Evolutionary conservation across 2,888 invertebrate genomes (phyloP), one percentile per base, ranked within the genome.

Genomic region (Sarcophaga caerulescens): DNA sequence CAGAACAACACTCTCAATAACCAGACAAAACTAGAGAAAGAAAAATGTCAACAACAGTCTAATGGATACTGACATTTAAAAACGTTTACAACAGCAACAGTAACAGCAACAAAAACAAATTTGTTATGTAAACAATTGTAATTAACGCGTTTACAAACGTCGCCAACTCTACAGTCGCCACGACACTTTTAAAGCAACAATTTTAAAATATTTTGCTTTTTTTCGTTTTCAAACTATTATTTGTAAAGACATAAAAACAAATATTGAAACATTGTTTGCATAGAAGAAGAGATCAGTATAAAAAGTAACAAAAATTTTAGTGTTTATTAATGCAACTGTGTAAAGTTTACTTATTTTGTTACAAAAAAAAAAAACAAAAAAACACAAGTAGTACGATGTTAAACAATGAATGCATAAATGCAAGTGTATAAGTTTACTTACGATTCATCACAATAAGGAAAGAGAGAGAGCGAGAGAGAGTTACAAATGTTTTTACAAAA

Each of bases 121-220:
- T 44, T 19, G 35, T 35, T 35, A 35, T 57, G 60, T 59, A 75
- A 84, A 80, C 84, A 84, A 70, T 70, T 84, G 81, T 84, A 86
- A 86, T 86, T 86, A 86, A 86, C 86, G 86, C 81, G 81, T 84
- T 84, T 62, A 60, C 47, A 57, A 85, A 81, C 75, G 86, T 78
- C 86, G 86, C 86, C 86, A 84, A 81, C 78, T 52, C 5, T 84
- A 75, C 78, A 84, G 86, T 84, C 86, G 86, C 84, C 86, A 52
- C 52, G 52, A 12, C 52, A 52, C 17, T 12, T 52, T 52, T 14
- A 4, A 52, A 17, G 12, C 14, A 52, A 52, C 12, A 52, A 52
- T 52, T 17, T 52, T 1, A 4, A 52, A 52, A 52, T 0, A 12
- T 0, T 52, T 14, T 47, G 3, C 1, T 52, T 52, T 52, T 14